These are phyloP conservation scores for Cephus sareptanus DNA, from an alignment of 2,888 invertebrate genomes.

Conservation along the genomic window DNA sequence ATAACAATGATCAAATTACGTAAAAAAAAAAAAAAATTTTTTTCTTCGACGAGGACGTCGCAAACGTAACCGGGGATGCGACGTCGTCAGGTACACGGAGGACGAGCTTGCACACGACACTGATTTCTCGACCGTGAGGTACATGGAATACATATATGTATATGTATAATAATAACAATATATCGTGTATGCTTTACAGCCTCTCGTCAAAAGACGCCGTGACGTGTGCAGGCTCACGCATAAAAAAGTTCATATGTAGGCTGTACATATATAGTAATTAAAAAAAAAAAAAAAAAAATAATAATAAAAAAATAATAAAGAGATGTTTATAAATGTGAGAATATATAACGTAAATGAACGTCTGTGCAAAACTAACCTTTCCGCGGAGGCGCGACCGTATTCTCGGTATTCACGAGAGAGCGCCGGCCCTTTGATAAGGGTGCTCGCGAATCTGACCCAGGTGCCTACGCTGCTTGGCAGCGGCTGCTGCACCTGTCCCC, in stretches of 20 bases:
- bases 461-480: conserved; percentile 84
- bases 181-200: no score
- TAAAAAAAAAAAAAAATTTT: no score
- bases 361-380: conserved; percentile 65
- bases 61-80: conserved; percentile 20
- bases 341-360: conserved; percentile 44
- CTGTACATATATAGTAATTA: conserved; percentile 26
- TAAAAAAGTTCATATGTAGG: conserved; percentile 34
- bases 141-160: neutral
- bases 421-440: conserved; percentile 96
- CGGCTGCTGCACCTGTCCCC: conserved; percentile 86
- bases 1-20: no score
- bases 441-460: conserved; percentile 93
- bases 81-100: conserved; percentile 56
- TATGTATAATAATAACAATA: no score
- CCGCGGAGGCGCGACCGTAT: conserved; percentile 59
- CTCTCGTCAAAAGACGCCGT: neutral
- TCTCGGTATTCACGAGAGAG: conserved; percentile 74
- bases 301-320: conserved; percentile 25
- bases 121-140: conserved; percentile 17
- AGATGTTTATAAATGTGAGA: conserved; percentile 19
- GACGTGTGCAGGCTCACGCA: conserved; percentile 26
- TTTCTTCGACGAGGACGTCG: no score
- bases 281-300: conserved; percentile 20
- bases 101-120: conserved; percentile 42